Evolutionary conservation across 1,140 invertebrate genomes (phyloP).

Genomic region (Sycophaga agraensis): DNA sequence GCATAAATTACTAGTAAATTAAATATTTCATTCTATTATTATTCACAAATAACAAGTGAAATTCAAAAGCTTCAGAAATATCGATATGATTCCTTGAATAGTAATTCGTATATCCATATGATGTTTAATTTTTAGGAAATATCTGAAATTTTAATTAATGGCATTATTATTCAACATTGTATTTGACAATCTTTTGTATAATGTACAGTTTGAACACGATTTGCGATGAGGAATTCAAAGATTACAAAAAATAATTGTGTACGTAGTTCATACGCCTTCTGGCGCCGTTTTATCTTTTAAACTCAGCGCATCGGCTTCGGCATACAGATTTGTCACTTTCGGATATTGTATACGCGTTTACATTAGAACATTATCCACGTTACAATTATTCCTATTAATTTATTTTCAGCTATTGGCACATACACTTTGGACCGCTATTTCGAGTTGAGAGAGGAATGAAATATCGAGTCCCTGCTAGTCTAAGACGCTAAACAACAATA

Average conservation of each 20-base stretch:
- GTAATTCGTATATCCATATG: too few species aligned
- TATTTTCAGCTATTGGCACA: slow-evolving; percentile 49
- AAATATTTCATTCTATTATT: too few species aligned
- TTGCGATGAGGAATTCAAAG: slow-evolving; percentile 24
- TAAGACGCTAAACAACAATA: slow-evolving; percentile 27
- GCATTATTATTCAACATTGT: background rate
- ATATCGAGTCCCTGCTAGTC: slow-evolving; percentile 23
- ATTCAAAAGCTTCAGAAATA: too few species aligned
- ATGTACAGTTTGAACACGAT: slow-evolving; percentile 11
- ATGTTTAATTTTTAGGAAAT: too few species aligned
- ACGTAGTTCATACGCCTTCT: slow-evolving; percentile 27
- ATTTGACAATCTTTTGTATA: background rate
- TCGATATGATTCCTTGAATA: too few species aligned
- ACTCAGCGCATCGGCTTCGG: background rate
- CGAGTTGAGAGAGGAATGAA: slow-evolving; percentile 25
- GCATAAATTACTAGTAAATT: too few species aligned
- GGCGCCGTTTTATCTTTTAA: background rate
- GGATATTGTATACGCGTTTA: slow-evolving; percentile 5
- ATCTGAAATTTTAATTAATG: background rate
- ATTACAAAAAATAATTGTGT: slow-evolving; percentile 53
- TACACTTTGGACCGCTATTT: slow-evolving; percentile 50
- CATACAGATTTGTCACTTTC: background rate
- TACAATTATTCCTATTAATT: slow-evolving; percentile 38
- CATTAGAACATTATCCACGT: background rate
- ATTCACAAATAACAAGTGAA: too few species aligned